Evolutionary conservation across 2,113 vertebrate species (phyloP).

Genomic region (Xiphorhynchus elegans): DNA sequence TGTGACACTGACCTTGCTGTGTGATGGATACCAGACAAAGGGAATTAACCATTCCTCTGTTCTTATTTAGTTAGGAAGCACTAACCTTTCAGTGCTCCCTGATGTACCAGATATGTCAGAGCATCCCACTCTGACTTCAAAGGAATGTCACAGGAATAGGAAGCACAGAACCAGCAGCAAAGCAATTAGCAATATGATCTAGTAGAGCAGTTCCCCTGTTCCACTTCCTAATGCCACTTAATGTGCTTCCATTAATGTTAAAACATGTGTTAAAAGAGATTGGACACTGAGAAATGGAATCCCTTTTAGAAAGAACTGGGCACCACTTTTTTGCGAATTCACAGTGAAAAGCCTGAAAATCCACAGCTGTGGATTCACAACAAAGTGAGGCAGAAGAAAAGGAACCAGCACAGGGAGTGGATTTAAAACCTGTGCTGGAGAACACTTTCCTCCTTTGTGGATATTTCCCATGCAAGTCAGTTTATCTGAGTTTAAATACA

Average conservation of each 20-base stretch:
- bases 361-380: neutral
- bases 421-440: neutral
- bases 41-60: conserved; percentile 46
- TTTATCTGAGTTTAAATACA: neutral
- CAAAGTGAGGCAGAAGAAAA: neutral
- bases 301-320: neutral
- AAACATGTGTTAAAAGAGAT: conserved; percentile 9
- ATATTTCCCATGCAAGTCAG: neutral
- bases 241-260: conserved; percentile 19
- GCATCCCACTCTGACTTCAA: conserved; percentile 55
- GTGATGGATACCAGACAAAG: conserved; percentile 41
- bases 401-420: neutral
- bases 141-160: conserved; percentile 57
- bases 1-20: conserved; percentile 7
- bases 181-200: conserved; percentile 35
- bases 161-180: conserved; percentile 41
- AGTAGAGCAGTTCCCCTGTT: neutral
- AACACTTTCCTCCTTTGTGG: neutral
- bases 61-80: conserved; percentile 51
- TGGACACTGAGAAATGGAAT: neutral
- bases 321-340: neutral
- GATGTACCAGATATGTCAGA: conserved; percentile 53
- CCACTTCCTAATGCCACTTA: conserved; percentile 29
- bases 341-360: neutral
- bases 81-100: conserved; percentile 61